Conservation (phyloP, 2,797 vertebrate species). For the Pangasius macronema region DNA sequence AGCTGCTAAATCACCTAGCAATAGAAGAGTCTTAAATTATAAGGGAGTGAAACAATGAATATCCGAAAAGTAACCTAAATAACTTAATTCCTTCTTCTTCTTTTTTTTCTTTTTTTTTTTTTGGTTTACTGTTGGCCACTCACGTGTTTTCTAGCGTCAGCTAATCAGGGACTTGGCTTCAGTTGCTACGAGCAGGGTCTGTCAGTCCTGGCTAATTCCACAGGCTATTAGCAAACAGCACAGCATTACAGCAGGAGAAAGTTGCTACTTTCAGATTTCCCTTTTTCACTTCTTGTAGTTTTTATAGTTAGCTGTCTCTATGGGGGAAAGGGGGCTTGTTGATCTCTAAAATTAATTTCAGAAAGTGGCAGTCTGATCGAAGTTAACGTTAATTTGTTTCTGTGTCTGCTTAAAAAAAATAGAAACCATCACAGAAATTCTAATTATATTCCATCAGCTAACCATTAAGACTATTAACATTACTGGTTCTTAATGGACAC, state of each 20-base stretch:
- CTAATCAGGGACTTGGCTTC: not conserved
- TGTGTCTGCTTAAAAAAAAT: too few species aligned
- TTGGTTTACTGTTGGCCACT: not conserved
- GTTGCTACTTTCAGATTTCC: not conserved
- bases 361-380: too few species aligned
- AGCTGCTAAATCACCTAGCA: not conserved
- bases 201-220: slow-evolving; percentile 8
- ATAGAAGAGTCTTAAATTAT: not conserved
- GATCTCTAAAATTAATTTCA: too few species aligned
- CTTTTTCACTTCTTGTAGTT: not conserved
- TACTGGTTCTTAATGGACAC: too few species aligned
- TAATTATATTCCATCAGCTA: too few species aligned
- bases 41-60: not conserved
- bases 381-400: not conserved
- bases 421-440: too few species aligned
- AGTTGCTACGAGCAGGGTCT: not conserved
- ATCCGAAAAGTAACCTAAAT: not conserved
- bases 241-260: not conserved
- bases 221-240: not conserved
- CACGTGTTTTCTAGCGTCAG: not conserved
- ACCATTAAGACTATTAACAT: too few species aligned
- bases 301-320: not conserved
- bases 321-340: not conserved
- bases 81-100: too few species aligned
- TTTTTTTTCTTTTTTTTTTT: not conserved